Evolutionary conservation across 2,888 invertebrate species (phyloP).

Genomic region (Oscheius sp.): DNA sequence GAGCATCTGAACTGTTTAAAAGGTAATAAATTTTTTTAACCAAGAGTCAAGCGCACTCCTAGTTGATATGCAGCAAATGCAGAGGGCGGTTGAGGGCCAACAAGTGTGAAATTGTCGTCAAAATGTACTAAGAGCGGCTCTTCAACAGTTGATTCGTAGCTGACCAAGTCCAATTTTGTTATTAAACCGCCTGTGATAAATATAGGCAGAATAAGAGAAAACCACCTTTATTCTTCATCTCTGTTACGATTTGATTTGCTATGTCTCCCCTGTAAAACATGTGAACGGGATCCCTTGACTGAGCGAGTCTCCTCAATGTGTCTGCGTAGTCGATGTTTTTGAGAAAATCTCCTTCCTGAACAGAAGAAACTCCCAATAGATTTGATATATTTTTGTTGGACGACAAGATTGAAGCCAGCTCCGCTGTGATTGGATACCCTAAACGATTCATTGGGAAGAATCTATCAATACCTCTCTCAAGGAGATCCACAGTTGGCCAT

Average conservation of each 20-base stretch:
- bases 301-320: constrained; percentile 22
- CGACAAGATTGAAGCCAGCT: not conserved
- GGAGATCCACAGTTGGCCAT: constrained; percentile 36
- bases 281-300: constrained; percentile 32
- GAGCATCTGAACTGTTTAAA: not conserved
- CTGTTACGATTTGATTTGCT: constrained; percentile 36
- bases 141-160: constrained; percentile 28
- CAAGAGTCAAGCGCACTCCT: constrained; percentile 6
- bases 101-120: not conserved
- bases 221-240: constrained; percentile 41
- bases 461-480: constrained; percentile 4
- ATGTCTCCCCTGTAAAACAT: constrained; percentile 46
- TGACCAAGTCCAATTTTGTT: constrained; percentile 37
- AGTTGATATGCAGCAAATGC: constrained; percentile 13
- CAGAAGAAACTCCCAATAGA: not conserved
- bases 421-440: constrained; percentile 5
- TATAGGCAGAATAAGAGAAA: not conserved
- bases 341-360: constrained; percentile 11
- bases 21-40: not conserved
- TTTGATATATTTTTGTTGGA: not conserved
- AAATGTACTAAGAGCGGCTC: constrained; percentile 20
- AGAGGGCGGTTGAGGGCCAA: constrained; percentile 28
- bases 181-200: constrained; percentile 36
- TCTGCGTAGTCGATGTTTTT: constrained; percentile 10
- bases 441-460: not conserved